phyloP scores from a whole-genome alignment of 2,113 vertebrate species.

The Pan paniscus region DNA sequence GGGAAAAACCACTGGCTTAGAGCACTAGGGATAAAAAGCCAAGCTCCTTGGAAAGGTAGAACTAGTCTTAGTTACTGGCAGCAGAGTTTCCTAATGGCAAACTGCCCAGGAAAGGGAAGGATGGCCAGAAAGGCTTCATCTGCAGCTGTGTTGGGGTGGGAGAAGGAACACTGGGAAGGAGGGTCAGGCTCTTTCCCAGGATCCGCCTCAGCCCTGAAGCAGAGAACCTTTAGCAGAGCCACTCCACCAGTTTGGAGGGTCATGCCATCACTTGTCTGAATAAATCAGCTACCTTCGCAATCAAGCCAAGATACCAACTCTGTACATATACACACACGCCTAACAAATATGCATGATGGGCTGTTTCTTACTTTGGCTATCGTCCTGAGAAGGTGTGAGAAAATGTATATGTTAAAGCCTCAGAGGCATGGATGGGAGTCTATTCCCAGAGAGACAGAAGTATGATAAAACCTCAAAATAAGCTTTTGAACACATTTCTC shows the following conservation, averaged over 20 bases:
- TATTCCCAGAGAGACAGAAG: background rate
- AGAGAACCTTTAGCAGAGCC: background rate
- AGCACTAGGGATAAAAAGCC: background rate
- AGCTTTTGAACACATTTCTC: background rate
- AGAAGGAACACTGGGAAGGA: background rate
- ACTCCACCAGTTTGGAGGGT: background rate
- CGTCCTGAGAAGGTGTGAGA: background rate
- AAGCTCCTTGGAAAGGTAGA: background rate
- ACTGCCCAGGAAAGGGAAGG: background rate
- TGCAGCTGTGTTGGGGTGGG: rapidly evolving
- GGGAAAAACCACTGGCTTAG: background rate
- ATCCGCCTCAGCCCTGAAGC: background rate
- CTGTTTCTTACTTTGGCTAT: background rate
- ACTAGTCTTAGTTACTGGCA: background rate
- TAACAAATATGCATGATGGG: background rate
- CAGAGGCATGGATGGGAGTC: background rate
- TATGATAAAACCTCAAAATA: background rate
- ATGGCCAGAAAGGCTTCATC: background rate
- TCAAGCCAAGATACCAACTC: background rate
- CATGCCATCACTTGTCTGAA: background rate
- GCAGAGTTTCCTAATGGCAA: background rate
- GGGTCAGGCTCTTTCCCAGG: background rate
- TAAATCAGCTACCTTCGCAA: background rate
- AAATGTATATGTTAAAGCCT: background rate
- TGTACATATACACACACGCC: background rate